These are phyloP conservation scores for Leptopilina clavipes DNA, from an alignment of 1,140 invertebrate genomes.

Conservation along the genomic window DNA sequence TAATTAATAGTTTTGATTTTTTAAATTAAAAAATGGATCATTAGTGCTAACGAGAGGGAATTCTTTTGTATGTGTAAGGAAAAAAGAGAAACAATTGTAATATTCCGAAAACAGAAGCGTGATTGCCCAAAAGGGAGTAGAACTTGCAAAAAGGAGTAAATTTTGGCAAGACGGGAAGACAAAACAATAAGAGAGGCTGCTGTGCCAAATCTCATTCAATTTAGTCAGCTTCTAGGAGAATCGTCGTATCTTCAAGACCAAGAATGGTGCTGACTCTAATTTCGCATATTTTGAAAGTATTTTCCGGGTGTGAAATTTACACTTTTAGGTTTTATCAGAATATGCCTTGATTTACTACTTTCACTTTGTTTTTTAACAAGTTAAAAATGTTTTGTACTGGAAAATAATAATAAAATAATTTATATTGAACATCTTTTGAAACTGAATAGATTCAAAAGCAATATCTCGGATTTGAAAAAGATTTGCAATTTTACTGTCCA, in stretches of 20 bases:
- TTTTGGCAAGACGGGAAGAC: background rate
- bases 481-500: too few relatives aligned
- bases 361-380: too few relatives aligned
- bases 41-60: background rate
- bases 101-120: background rate
- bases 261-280: conserved; percentile 21
- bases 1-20: too few relatives aligned
- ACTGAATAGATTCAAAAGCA: too few relatives aligned
- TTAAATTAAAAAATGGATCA: too few relatives aligned
- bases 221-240: conserved; percentile 12
- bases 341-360: too few relatives aligned
- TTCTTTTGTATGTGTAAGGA: background rate
- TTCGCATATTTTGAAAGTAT: conserved; percentile 29
- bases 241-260: background rate
- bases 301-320: background rate
- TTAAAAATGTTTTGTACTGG: too few relatives aligned
- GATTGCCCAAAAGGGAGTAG: background rate
- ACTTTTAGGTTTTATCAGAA: too few relatives aligned
- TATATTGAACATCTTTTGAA: too few relatives aligned
- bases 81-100: background rate
- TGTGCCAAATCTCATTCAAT: conserved; percentile 31
- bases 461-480: too few relatives aligned
- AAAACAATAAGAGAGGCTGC: conserved; percentile 21
- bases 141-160: background rate
- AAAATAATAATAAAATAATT: too few relatives aligned